These are phyloP conservation scores for Serinus canaria DNA, from an alignment of 2,113 vertebrate species.

Conservation along the genomic window DNA sequence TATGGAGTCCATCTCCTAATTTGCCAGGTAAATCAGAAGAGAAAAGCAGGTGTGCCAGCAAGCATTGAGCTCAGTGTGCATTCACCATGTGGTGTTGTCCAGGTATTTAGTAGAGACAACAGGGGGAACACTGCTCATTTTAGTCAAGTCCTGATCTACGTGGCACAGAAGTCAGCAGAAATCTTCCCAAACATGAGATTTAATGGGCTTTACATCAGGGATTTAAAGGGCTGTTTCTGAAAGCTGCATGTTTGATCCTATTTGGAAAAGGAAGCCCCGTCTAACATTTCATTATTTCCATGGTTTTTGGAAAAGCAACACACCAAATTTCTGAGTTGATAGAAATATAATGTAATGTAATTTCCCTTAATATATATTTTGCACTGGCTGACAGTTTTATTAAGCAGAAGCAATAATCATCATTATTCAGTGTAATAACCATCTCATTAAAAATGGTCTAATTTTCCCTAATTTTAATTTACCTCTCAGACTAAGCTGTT, in stretches of 20 bases:
- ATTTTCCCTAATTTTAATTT: conserved; percentile 77
- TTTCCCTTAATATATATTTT: conserved; percentile 75
- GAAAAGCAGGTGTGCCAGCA: not conserved
- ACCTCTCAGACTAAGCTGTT: conserved; percentile 60
- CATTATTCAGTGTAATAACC: conserved; percentile 70
- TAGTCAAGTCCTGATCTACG: not conserved
- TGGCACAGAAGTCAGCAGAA: not conserved
- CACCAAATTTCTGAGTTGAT: conserved; percentile 42
- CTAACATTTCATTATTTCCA: not conserved
- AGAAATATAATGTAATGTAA: conserved; percentile 62
- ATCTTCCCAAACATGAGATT: not conserved
- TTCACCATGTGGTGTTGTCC: not conserved
- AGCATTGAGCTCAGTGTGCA: not conserved
- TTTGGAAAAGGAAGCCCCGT: not conserved
- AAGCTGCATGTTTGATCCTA: conserved; percentile 35
- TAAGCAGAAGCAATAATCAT: conserved; percentile 76
- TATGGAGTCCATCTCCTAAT: not conserved
- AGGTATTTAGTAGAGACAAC: not conserved
- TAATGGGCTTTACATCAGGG: conserved; percentile 4
- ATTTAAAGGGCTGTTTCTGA: not conserved
- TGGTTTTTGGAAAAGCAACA: conserved; percentile 33
- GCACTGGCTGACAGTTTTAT: conserved; percentile 73
- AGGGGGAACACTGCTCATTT: not conserved
- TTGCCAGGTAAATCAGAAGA: not conserved
- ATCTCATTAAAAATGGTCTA: conserved; percentile 72